Base-by-base conservation (phyloP, 2,888 invertebrate species). In the Nomada lathburiana region DNA sequence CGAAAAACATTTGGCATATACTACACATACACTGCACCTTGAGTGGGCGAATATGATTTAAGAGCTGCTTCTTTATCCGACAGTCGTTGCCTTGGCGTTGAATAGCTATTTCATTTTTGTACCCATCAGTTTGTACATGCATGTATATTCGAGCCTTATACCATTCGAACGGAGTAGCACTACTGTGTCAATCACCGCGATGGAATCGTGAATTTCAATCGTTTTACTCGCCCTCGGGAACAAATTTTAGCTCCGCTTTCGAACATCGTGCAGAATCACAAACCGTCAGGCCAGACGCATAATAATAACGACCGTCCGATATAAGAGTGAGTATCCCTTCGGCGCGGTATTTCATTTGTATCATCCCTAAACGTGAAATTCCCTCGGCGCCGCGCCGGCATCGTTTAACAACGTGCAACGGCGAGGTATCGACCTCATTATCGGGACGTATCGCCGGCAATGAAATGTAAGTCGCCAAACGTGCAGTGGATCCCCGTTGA, bases 381-480 rank as follows among this genome's bases (percentile, higher is more conserved):
- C 80, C 44, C 47, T 7, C 50, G 42, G 13, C 64, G 69, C 44
- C 77, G 13, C 64, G 69, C 44, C 77, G 23, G 23, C 67, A 29
- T 72, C 67, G 72, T 68, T 80, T 72, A 80, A 80, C 68, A 68
- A 57, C 52, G 65, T 62, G 70, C 63, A 64, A 10, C 52, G 57
- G 23, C 47, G 73, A 67, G 50, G 59, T 80, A 82, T 82, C 82
- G 82, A 80, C 81, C 81, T 82, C 81, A 74, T 82, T 82, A 82
- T 82, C 79, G 74, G 80, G 71, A 72, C 77, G 62, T 80, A 77
- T 80, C 80, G 52, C 77, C 80, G 77, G 80, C 80, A 80, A 80
- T 80, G 80, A 75, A 82, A 80, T 69, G 80, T 74, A 80, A 80
- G 69, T 81, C 76, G 80, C 80, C 71, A 76, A 82, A 80, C 80